Base-by-base conservation (phyloP, 2,113 vertebrate genomes). In the Corythaeola cristata region DNA sequence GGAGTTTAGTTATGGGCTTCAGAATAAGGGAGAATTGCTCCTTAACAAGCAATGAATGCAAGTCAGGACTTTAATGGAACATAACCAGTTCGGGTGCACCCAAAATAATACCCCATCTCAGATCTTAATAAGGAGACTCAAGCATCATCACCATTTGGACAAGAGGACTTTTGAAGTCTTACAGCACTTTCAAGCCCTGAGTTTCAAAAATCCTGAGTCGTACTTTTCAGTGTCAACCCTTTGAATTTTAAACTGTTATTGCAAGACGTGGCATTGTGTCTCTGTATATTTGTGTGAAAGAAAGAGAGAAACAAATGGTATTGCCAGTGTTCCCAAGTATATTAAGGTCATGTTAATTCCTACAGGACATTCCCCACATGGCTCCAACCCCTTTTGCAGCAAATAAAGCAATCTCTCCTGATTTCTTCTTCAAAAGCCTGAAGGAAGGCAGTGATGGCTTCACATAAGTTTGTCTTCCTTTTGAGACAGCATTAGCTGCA, bases 301-400 rank as follows among this genome's bases (percentile, higher is more conserved):
- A 60, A 78, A 59, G 22, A 79, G 28, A 64, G 23, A 62, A 66
- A 59, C 12, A 72, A 50, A 66, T 30, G 14, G 23, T 74, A 19
- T 33, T 90, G 30, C 21, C 15, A 6, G 12, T 52, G 23, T 62
- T 89, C 5, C 66, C 78, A 50, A 50, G 47, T 44, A 23, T 37
- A 13, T 52, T 78, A 78, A 66, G 33, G n/a, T 63, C 39, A 21
- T 8, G 0, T 39, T 75, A 71, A 72, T 88, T 71, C 30, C 18
- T 71, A 14, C 17, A 47, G 41, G 12, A 26, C 0, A 0, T 62
- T 74, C 13, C 6, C 9, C 21, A 32, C 32, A 30, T 39, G 12
- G 15, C 8, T 81, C 15, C 19, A 53, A 69, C 7, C 1, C 3
- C 32, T 74, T 81, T 66, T 45, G 27, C 14, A 41, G 50, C 5